Conservation (phyloP, 2,113 vertebrate genomes). For the Zosterops lateralis region DNA sequence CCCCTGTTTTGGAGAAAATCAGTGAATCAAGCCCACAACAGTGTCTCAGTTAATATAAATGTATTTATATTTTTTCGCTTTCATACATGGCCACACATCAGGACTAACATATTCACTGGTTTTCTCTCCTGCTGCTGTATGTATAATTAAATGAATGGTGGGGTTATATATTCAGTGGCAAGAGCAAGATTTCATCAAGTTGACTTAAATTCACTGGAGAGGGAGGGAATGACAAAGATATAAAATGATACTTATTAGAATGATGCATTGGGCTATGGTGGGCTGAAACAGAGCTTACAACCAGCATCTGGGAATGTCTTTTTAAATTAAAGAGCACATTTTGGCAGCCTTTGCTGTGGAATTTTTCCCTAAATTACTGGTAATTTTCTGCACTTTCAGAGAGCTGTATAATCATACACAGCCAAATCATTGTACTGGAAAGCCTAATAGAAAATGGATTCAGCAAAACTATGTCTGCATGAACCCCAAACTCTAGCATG, state of each 20-base stretch:
- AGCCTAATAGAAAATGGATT: constrained; percentile 57
- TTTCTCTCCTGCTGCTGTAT: not conserved
- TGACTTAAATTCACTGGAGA: constrained; percentile 45
- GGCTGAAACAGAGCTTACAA: constrained; percentile 58
- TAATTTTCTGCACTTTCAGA: constrained; percentile 61
- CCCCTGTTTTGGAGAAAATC: not conserved
- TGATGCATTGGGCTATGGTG: constrained; percentile 14
- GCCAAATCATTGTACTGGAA: constrained; percentile 58
- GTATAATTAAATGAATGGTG: constrained; percentile 16
- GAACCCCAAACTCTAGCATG: not conserved
- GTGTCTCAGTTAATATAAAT: not conserved
- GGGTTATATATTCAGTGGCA: not conserved
- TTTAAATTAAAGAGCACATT: constrained; percentile 60
- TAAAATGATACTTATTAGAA: constrained; percentile 57
- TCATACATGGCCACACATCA: not conserved
- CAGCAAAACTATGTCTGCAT: constrained; percentile 8
- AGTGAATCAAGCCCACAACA: not conserved
- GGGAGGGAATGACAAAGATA: constrained; percentile 3
- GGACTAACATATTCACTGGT: not conserved
- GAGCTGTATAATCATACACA: constrained; percentile 57
- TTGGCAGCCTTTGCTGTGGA: constrained; percentile 45
- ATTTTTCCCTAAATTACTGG: constrained; percentile 64
- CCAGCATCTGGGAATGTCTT: constrained; percentile 56
- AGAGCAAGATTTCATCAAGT: constrained; percentile 9
- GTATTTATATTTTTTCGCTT: not conserved